Conservation (phyloP, 2,113 vertebrate genomes). For the Grammomys surdaster region DNA sequence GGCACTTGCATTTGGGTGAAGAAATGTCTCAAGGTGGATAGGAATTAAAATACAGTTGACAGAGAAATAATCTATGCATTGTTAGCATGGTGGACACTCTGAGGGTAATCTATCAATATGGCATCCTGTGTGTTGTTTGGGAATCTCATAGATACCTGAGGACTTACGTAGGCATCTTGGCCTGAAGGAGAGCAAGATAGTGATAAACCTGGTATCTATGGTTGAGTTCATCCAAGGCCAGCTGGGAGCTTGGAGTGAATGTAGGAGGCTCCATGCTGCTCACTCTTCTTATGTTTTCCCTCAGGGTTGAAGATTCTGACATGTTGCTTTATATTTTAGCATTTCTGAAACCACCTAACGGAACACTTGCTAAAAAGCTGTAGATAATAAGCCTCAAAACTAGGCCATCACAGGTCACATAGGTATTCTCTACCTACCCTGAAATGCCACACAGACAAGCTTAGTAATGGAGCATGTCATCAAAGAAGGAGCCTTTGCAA, state of each 20-base stretch:
- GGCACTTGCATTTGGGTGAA: not conserved
- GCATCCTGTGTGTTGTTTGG: not conserved
- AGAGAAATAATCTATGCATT: not conserved
- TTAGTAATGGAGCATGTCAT: not conserved
- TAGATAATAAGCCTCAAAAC: not conserved
- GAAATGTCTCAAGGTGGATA: not conserved
- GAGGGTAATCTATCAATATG: not conserved
- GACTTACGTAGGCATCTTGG: not conserved
- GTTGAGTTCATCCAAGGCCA: not conserved
- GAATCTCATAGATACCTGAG: not conserved
- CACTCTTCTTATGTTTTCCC: not conserved
- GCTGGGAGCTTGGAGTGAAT: constrained; percentile 20
- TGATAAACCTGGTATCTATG: not conserved
- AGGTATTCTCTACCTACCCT: not conserved
- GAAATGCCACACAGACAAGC: not conserved
- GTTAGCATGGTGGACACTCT: not conserved
- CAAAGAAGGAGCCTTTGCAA: not conserved
- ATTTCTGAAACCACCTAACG: constrained; percentile 36
- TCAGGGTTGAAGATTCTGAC: not conserved
- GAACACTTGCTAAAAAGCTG: not conserved
- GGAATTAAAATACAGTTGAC: not conserved
- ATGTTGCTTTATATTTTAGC: not conserved
- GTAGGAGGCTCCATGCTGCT: not conserved
- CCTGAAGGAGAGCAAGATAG: not conserved
- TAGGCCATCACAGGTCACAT: not conserved